These are phyloP conservation scores for Nycticebus coucang DNA, from an alignment of 2,113 vertebrate species.

Conservation along the genomic window DNA sequence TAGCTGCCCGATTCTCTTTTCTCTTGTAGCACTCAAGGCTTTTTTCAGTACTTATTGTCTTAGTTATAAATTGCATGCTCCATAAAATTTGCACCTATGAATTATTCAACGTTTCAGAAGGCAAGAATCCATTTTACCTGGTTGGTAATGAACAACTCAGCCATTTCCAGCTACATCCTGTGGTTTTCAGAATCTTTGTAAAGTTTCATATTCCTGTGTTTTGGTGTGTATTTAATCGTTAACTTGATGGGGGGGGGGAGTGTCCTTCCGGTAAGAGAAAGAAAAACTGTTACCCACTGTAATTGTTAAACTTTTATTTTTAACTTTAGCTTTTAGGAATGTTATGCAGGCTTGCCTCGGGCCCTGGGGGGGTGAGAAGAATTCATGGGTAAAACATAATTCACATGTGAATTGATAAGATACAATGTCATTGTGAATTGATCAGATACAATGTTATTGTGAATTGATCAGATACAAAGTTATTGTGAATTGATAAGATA, in stretches of 20 bases:
- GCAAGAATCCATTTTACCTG: background rate
- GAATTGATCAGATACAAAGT: too few species aligned
- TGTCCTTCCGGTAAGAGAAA: background rate
- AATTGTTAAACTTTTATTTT: conserved; percentile 27
- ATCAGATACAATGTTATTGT: too few species aligned
- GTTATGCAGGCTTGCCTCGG: background rate
- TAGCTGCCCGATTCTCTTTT: background rate
- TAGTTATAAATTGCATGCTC: conserved; percentile 10
- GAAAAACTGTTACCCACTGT: background rate
- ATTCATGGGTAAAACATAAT: background rate
- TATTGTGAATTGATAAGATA: too few species aligned
- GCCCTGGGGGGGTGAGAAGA: background rate
- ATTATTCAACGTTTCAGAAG: conserved; percentile 19
- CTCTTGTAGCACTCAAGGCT: background rate
- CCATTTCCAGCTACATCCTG: background rate
- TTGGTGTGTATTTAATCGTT: background rate
- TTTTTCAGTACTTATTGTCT: background rate
- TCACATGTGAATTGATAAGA: too few species aligned
- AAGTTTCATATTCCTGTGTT: background rate
- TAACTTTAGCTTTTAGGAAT: conserved; percentile 37
- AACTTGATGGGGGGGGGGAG: background rate
- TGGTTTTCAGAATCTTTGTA: background rate
- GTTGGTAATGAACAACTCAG: background rate
- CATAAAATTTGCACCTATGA: background rate
- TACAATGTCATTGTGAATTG: too few species aligned